phyloP scores from a whole-genome alignment of 2,797 vertebrate genomes.

The Tapirus indicus region DNA sequence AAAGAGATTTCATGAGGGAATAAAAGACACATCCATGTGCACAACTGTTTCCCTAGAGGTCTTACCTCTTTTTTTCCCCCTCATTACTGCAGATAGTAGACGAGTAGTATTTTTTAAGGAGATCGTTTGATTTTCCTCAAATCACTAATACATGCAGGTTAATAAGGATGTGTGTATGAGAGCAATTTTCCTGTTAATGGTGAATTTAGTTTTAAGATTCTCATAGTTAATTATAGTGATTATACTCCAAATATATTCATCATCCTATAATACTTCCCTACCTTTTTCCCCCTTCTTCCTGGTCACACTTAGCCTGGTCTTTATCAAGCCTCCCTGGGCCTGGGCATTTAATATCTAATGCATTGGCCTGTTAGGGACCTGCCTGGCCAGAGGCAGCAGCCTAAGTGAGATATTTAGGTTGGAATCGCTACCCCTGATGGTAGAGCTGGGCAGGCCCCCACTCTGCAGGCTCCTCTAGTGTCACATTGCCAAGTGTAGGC shows the following conservation, averaged over 20 bases:
- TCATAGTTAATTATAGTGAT: background rate
- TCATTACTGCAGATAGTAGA: background rate
- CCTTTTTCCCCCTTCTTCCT: too few species aligned
- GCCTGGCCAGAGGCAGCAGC: background rate
- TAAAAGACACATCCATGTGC: background rate
- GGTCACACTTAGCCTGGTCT: background rate
- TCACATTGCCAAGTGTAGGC: too few species aligned
- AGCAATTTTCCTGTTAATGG: background rate
- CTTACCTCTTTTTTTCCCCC: background rate
- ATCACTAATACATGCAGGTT: background rate
- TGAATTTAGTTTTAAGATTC: background rate
- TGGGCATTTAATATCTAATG: background rate
- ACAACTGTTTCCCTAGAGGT: background rate
- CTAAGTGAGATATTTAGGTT: background rate
- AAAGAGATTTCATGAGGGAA: background rate
- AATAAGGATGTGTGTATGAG: background rate
- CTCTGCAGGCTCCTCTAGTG: too few species aligned
- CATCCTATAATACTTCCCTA: background rate
- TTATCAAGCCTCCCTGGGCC: background rate
- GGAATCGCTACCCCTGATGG: background rate
- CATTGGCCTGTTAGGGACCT: background rate
- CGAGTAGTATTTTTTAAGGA: background rate
- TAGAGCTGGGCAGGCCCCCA: background rate
- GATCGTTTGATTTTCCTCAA: background rate
- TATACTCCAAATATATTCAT: background rate